These are phyloP conservation scores for Drosophila serrata DNA, from an alignment of 1,140 invertebrate species.

Conservation along the genomic window DNA sequence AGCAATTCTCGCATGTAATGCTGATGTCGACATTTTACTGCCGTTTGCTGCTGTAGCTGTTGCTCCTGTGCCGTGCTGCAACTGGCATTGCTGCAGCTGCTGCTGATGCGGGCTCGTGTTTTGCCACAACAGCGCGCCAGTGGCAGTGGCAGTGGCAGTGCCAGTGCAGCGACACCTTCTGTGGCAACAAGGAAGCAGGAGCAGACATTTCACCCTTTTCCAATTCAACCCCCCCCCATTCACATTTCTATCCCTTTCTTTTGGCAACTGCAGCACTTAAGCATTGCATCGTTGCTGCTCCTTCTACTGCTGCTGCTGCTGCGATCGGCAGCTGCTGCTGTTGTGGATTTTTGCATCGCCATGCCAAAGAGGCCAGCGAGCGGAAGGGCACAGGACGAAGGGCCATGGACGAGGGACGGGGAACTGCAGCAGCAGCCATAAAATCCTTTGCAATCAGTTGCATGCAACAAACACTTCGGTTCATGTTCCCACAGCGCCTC, in stretches of 20 bases:
- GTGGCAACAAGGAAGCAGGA: slow-evolving; percentile 70
- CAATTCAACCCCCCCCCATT: background rate
- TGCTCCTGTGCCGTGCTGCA: slow-evolving; percentile 27
- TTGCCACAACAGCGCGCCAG: slow-evolving; percentile 63
- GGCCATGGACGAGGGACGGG: slow-evolving; percentile 1
- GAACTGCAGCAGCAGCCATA: slow-evolving; percentile 52
- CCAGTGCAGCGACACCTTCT: slow-evolving; percentile 69
- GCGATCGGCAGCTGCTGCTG: slow-evolving; percentile 60
- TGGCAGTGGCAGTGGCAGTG: slow-evolving; percentile 13
- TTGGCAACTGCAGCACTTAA: slow-evolving; percentile 61
- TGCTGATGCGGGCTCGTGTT: slow-evolving; percentile 71
- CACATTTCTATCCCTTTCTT: background rate
- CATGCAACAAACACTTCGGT: slow-evolving; percentile 78
- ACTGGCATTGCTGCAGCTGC: slow-evolving; percentile 31
- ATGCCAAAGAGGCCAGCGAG: slow-evolving; percentile 28
- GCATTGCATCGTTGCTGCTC: slow-evolving; percentile 63
- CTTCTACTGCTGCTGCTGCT: slow-evolving; percentile 15
- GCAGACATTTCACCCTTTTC: slow-evolving; percentile 37
- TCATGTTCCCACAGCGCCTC: slow-evolving; percentile 39
- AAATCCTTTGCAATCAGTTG: slow-evolving; percentile 82
- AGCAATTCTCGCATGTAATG: slow-evolving; percentile 80
- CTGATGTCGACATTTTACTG: slow-evolving; percentile 79
- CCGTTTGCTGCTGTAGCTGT: slow-evolving; percentile 24
- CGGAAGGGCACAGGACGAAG: slow-evolving; percentile 1
- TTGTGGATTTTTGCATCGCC: slow-evolving; percentile 47